Evolutionary conservation across 2,113 vertebrate species (phyloP), one percentile per base, ranked within the genome.

Genomic region (Notiomystis cincta): DNA sequence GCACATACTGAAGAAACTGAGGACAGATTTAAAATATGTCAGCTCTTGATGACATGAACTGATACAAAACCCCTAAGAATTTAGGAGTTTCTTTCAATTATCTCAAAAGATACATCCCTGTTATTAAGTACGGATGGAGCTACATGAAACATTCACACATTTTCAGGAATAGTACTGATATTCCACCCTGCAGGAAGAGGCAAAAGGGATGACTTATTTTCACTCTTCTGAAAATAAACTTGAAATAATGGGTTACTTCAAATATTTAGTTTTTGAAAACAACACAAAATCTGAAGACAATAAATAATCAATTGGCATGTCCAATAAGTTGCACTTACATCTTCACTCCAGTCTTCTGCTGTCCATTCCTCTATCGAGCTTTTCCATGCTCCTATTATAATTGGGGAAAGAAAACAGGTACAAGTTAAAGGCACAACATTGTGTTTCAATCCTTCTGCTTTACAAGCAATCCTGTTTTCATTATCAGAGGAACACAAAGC

Each of bases 331-430:
- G 87, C 28, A 97, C 98, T 98, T 98, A 99, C 99, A 97, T 99
- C 99, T 98, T 99, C 99, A 96, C 98, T 99, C 99, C 99, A 99
- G 84, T 99, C 99, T 93, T 99, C 99, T 42, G 99, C 94, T 75
- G 98, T 98, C 99, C 99, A 99, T 71, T 99, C 99, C 90, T 99
- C 99, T 84, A 98, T 57, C 80, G 98, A 98, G 79, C 98, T 99
- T 93, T 98, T 98, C 99, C 99, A 99, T 18, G 98, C 89, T 95
- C 98, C 99, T 99, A 56, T 73, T 81, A 40, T 50, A 81, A 93
- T 51, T 95, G 31, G 23, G 45, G 31, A 57, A 44, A 57, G 40
- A 91, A 89, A 77, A 87, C 21, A 88, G 28, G 65, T 76, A 66
- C 51, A 17, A 95, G 18, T 50, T 91, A 44, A 87, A 96, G 48